Conservation (phyloP, 2,797 vertebrate species). For the Trachurus trachurus region DNA sequence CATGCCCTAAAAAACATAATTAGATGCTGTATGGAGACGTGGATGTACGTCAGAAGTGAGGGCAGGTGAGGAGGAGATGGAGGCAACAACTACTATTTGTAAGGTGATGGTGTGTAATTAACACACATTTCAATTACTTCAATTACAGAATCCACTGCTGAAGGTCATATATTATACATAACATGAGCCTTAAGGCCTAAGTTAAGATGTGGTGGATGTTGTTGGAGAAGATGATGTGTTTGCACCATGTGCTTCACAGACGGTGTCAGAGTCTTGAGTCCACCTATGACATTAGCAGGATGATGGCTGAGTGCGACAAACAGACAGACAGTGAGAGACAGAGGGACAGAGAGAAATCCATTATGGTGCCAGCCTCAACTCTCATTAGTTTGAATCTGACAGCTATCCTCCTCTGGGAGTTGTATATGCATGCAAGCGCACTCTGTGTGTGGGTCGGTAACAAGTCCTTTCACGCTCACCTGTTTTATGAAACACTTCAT, state of each 20-base stretch:
- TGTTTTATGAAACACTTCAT: conserved; percentile 20
- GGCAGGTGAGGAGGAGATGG: conserved; percentile 44
- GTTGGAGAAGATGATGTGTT: not conserved
- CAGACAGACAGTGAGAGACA: conserved; percentile 25
- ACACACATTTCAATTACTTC: conserved; percentile 35
- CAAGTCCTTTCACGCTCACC: conserved; percentile 12
- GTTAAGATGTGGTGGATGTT: not conserved
- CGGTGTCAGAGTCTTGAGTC: conserved; percentile 15
- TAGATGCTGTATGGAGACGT: conserved; percentile 51
- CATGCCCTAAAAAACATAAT: conserved; percentile 56
- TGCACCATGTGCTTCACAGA: conserved; percentile 3
- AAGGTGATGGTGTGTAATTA: conserved; percentile 58
- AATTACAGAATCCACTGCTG: conserved; percentile 34
- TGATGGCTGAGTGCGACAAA: conserved; percentile 17
- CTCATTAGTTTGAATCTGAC: conserved; percentile 56
- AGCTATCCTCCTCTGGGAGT: conserved; percentile 28
- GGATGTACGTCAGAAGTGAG: conserved; percentile 8
- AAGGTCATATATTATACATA: conserved; percentile 29
- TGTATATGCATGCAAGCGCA: not conserved
- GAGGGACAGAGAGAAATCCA: conserved; percentile 25
- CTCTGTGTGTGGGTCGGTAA: not conserved
- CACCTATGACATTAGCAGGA: conserved; percentile 8
- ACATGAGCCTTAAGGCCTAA: conserved; percentile 9
- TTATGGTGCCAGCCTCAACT: conserved; percentile 17
- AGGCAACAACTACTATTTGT: conserved; percentile 45